Percentiles rank a stretch among this genome's conserved stretches.
Evolutionary conservation across 2,797 vertebrate species (phyloP).

Genomic region (Acipenser ruthenus): DNA sequence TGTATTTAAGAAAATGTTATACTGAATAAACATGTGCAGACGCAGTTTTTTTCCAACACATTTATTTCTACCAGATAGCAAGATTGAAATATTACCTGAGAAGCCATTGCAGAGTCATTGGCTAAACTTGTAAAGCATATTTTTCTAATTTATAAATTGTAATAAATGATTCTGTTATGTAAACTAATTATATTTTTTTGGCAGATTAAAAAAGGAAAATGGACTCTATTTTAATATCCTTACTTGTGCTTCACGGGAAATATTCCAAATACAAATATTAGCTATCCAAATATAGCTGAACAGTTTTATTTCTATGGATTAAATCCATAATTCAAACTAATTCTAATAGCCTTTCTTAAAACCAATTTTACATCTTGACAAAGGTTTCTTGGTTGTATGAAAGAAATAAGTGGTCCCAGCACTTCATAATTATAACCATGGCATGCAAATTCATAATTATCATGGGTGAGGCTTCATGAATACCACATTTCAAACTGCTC

Average conservation of each 20-base stretch:
- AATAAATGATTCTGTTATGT: constrained; percentile 19
- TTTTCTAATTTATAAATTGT: constrained; percentile 23
- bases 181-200: constrained; percentile 21
- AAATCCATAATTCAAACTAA: no score
- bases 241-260: constrained; percentile 3
- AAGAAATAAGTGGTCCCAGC: no score
- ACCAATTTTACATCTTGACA: no score
- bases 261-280: constrained; percentile 3
- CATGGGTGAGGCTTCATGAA: no score
- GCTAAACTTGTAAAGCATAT: constrained; percentile 9
- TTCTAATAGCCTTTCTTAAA: no score
- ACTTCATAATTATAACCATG: no score
- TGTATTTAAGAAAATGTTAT: constrained; percentile 12
- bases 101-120: constrained; percentile 9
- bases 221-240: constrained; percentile 17
- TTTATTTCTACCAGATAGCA: constrained; percentile 21
- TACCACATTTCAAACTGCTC: no score
- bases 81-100: constrained; percentile 10
- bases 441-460: no score
- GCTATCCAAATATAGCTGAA: no score
- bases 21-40: constrained; percentile 11
- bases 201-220: constrained; percentile 20
- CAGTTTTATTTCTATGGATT: no score
- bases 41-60: constrained; percentile 9
- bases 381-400: no score